A percentile compares a stretch with the other conserved stretches of the same genome.
Evolutionary conservation across 1,140 invertebrate genomes (phyloP).

Genomic region (Pollicipes pollicipes): DNA sequence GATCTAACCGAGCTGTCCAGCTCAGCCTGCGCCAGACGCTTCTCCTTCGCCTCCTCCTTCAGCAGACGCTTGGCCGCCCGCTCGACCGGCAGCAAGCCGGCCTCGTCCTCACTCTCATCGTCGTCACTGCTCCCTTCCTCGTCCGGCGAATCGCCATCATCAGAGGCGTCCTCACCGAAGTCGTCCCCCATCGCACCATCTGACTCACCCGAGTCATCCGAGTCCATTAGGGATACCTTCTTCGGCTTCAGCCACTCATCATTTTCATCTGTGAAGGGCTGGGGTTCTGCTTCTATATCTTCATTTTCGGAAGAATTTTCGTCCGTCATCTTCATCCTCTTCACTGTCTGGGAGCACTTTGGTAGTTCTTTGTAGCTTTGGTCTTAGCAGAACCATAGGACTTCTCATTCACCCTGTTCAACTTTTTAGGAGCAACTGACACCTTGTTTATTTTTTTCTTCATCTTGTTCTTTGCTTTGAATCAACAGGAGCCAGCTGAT

Average conservation of each 20-base stretch:
- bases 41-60: conserved; percentile 47
- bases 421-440: conserved; percentile 15
- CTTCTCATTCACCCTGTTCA: conserved; percentile 30
- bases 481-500: not conserved
- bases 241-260: conserved; percentile 42
- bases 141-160: conserved; percentile 28
- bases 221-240: conserved; percentile 27
- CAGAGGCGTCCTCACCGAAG: conserved; percentile 39
- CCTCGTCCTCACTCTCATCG: conserved; percentile 27
- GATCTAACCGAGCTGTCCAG: conserved; percentile 35
- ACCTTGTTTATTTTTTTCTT: no score
- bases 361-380: not conserved
- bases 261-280: conserved; percentile 48
- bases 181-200: conserved; percentile 27
- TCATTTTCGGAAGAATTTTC: conserved; percentile 11
- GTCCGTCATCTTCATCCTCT: conserved; percentile 12
- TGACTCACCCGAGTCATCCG: conserved; percentile 26
- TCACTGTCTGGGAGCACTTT: not conserved
- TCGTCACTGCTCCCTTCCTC: conserved; percentile 11
- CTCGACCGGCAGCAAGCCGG: conserved; percentile 66
- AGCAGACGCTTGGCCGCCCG: conserved; percentile 61
- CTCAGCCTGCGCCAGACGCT: conserved; percentile 44
- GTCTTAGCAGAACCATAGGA: conserved; percentile 8
- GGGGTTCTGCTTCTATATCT: conserved; percentile 12
- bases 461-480: no score